phyloP scores from a whole-genome alignment of 2,113 vertebrate species.

The Antechinus flavipes region DNA sequence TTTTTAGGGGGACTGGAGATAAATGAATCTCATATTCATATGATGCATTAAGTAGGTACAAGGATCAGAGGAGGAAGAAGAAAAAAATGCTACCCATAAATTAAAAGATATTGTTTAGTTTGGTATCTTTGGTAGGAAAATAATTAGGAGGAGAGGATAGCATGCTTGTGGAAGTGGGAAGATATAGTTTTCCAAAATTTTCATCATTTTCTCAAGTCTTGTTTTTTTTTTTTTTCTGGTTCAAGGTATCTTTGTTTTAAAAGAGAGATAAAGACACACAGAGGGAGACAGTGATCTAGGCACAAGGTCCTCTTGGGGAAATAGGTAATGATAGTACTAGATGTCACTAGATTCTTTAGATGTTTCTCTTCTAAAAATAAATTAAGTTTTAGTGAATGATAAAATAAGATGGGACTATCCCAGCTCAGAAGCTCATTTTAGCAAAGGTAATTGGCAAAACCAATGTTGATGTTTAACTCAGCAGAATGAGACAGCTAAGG shows the following conservation, averaged over 20 bases:
- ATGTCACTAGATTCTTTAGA: neutral
- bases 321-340: neutral
- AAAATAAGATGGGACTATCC: fast-evolving
- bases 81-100: neutral
- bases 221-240: neutral
- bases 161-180: neutral
- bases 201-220: neutral
- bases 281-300: neutral
- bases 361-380: neutral
- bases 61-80: neutral
- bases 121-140: slow-evolving; percentile 17
- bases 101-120: neutral
- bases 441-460: neutral
- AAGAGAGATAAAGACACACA: neutral
- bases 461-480: neutral
- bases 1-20: slow-evolving; percentile 29
- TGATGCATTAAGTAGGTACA: neutral
- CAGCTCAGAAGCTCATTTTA: neutral
- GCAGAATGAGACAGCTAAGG: neutral
- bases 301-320: neutral
- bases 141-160: neutral
- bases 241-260: neutral
- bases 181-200: slow-evolving; percentile 12
- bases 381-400: fast-evolving
- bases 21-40: slow-evolving; percentile 22